Evolutionary conservation across 2,797 vertebrate species (phyloP).

Genomic region (Pampus argenteus): DNA sequence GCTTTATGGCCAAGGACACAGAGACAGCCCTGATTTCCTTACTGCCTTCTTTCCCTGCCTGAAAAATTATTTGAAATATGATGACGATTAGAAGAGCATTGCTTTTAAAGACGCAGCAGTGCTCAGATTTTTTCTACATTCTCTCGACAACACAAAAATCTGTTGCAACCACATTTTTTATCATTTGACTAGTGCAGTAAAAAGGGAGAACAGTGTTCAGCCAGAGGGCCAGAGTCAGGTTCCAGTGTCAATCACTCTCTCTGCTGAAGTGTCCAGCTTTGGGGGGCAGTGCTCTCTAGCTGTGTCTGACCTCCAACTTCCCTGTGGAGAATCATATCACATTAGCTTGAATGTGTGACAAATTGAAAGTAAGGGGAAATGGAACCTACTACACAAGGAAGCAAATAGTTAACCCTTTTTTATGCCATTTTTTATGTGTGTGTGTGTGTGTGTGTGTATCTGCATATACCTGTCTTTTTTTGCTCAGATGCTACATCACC

Average conservation of each 20-base stretch:
- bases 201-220: not conserved
- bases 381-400: not conserved
- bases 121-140: constrained; percentile 2
- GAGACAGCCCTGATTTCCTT: constrained; percentile 26
- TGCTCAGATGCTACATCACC: constrained; percentile 94
- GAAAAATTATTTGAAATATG: too few species aligned
- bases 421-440: not conserved
- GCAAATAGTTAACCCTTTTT: not conserved
- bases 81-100: not conserved
- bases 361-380: constrained; percentile 9
- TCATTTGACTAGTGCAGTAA: not conserved
- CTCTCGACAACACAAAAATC: constrained; percentile 1
- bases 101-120: not conserved
- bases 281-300: not conserved
- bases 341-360: constrained; percentile 5
- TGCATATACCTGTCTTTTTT: too few species aligned
- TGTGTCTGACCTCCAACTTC: constrained; percentile 18
- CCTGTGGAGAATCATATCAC: constrained; percentile 8
- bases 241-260: constrained; percentile 10
- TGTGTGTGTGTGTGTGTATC: constrained; percentile 18
- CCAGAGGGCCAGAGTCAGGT: not conserved
- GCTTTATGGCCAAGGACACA: constrained; percentile 25
- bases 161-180: not conserved
- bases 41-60: constrained; percentile 24
- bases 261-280: constrained; percentile 26